phyloP scores from a whole-genome alignment of 2,888 invertebrate species.

The Heteromurus nitidus region DNA sequence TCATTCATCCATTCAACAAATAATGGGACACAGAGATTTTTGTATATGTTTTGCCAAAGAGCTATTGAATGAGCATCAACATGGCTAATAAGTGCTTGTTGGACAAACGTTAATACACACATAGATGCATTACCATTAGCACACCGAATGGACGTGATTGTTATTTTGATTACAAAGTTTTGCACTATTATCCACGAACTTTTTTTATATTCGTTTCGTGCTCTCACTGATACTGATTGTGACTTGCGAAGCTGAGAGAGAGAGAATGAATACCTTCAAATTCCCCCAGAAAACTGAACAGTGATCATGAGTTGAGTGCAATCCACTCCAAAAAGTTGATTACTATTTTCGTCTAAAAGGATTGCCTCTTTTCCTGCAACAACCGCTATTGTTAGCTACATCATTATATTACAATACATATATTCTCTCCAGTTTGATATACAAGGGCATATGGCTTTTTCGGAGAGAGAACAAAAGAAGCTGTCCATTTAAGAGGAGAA shows the following conservation, averaged over 20 bases:
- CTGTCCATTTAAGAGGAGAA: slow-evolving; percentile 59
- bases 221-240: neutral
- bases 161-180: neutral
- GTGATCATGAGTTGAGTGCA: slow-evolving; percentile 41
- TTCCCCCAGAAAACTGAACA: slow-evolving; percentile 50
- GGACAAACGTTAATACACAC: neutral
- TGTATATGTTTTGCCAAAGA: slow-evolving; percentile 11
- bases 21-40: slow-evolving; percentile 50
- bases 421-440: slow-evolving; percentile 49
- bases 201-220: neutral
- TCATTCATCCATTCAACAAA: slow-evolving; percentile 55
- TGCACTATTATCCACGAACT: neutral
- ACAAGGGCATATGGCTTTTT: slow-evolving; percentile 59
- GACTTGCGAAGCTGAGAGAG: too few species aligned
- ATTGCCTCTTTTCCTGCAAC: slow-evolving; percentile 61
- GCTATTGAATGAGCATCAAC: slow-evolving; percentile 5
- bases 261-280: slow-evolving; percentile 35
- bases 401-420: too few species aligned
- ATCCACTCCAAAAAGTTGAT: slow-evolving; percentile 67
- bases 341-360: slow-evolving; percentile 67
- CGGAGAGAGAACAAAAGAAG: slow-evolving; percentile 49
- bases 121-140: neutral
- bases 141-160: too few species aligned
- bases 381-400: slow-evolving; percentile 50
- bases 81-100: slow-evolving; percentile 56